Evolutionary conservation across 2,888 invertebrate species (phyloP), one percentile per base, ranked within the genome.

Genomic region (Drosophila peninsularis): DNA sequence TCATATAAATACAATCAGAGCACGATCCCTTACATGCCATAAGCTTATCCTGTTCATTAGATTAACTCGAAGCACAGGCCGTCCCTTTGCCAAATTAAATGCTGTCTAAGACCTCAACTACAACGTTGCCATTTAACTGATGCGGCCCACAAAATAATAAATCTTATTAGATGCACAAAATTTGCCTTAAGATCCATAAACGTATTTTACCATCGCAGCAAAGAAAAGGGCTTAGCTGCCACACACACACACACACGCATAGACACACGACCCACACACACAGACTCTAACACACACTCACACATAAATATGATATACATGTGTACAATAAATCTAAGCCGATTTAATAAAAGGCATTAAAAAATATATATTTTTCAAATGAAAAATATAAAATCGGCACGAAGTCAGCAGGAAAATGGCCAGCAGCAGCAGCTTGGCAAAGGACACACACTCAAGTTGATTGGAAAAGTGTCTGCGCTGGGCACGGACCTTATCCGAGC

Each of bases 341-440:
- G 83, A 89, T 90, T 90, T 89, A 86, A 90, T 90, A 90, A 90
- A 86, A 80, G 72, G 84, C 78, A 83, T 86, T 85, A 82, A 88
- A 83, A 89, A 84, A 84, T 82, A 76, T 83, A 72, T 86, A 84
- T 85, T 84, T 87, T 78, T 73, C 62, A 73, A 84, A 82, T 80
- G 78, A 84, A 87, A 85, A 82, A 87, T 87, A 84, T 84, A 69
- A 80, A 87, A 73, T 76, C 72, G 75, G 72, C 78, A 78, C 72
- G 71, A 84, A 87, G 86, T 82, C 83, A 75, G 83, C 75, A 85
- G 66, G 58, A 68, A 71, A 72, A 77, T 63, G 57, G 62, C 71
- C 68, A 78, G 64, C 75, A 80, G 64, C 75, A 80, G 61, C 54
- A 55, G 73, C 53, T 39, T 56, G 54, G 47, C 47, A 67, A 71